A percentile compares a stretch with the other conserved stretches of the same genome.
These are phyloP conservation scores for Hypanus sabinus DNA, from an alignment of 2,113 vertebrate species.

Conservation along the genomic window DNA sequence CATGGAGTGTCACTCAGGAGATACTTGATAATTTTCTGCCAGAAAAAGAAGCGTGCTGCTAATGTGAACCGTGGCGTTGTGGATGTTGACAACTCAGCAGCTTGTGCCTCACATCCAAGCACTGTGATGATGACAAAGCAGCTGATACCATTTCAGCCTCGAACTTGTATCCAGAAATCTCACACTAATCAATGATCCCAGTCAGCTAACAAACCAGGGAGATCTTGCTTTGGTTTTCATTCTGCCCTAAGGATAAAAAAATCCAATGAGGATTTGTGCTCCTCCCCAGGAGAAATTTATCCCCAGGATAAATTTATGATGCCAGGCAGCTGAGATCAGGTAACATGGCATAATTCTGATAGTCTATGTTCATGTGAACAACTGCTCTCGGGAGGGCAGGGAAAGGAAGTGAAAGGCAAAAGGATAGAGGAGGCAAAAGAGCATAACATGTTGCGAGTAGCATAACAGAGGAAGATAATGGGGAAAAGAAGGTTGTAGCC, in stretches of 20 bases:
- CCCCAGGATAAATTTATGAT: too few relatives aligned
- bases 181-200: not conserved
- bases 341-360: not conserved
- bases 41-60: conserved; percentile 4
- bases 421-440: not conserved
- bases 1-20: conserved; percentile 39
- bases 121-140: not conserved
- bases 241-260: not conserved
- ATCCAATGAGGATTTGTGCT: not conserved
- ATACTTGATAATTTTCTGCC: not conserved
- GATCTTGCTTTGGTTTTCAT: not conserved
- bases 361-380: not conserved
- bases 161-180: not conserved
- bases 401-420: not conserved
- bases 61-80: not conserved
- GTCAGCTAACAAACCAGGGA: not conserved
- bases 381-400: not conserved
- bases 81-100: not conserved
- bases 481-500: not conserved
- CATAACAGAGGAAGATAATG: not conserved
- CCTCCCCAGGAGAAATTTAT: too few relatives aligned
- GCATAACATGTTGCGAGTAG: too few relatives aligned
- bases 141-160: not conserved
- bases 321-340: not conserved
- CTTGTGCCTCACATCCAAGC: too few relatives aligned